These are phyloP conservation scores for Xylophagus ater DNA, from an alignment of 2,888 invertebrate species.

Conservation along the genomic window DNA sequence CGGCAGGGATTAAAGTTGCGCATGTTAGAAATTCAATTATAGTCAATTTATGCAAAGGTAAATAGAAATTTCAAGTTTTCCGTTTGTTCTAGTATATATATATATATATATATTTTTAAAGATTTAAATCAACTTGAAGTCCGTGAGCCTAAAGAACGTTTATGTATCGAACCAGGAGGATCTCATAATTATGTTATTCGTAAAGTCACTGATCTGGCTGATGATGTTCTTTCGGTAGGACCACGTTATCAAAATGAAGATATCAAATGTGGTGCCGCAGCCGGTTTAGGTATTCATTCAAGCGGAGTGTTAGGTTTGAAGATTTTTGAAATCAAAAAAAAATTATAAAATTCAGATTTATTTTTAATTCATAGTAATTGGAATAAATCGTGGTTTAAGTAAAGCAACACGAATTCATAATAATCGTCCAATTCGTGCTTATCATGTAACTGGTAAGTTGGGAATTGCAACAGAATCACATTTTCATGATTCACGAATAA, in stretches of 20 bases:
- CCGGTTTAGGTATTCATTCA: constrained; percentile 49
- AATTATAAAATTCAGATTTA: neutral
- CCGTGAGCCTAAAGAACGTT: constrained; percentile 47
- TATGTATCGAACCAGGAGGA: constrained; percentile 54
- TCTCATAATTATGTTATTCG: constrained; percentile 46
- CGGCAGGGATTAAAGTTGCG: constrained; percentile 46
- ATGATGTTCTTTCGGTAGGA: constrained; percentile 63
- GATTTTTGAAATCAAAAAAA: neutral
- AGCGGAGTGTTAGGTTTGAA: constrained; percentile 63
- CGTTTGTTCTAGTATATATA: no score
- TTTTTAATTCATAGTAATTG: constrained; percentile 47
- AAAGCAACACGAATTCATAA: constrained; percentile 46
- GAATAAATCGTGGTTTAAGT: constrained; percentile 55
- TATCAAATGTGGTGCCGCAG: constrained; percentile 49
- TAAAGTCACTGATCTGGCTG: constrained; percentile 56
- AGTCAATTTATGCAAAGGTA: constrained; percentile 58
- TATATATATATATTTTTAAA: constrained; percentile 29
- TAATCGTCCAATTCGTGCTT: constrained; percentile 56
- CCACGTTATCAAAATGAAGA: constrained; percentile 61
- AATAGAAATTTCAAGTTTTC: constrained; percentile 20
- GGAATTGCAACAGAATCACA: constrained; percentile 66
- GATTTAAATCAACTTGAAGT: constrained; percentile 61
- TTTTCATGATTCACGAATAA: constrained; percentile 57
- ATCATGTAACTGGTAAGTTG: constrained; percentile 61
- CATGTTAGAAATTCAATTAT: constrained; percentile 48